These are phyloP conservation scores for Octopus sinensis DNA, from an alignment of 1,140 invertebrate species.

Conservation along the genomic window DNA sequence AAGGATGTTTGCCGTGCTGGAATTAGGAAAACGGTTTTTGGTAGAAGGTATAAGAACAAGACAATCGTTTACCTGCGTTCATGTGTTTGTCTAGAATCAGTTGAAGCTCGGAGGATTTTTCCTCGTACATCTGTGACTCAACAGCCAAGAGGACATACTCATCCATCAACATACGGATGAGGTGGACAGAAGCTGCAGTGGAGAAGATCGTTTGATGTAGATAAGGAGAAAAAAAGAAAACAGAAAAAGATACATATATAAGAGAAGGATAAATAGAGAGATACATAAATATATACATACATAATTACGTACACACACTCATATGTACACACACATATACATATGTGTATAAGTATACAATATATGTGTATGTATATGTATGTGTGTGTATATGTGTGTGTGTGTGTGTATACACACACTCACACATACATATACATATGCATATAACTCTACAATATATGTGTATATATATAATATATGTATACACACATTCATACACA, in stretches of 20 bases:
- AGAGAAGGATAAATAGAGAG: not conserved
- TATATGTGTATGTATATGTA: not conserved
- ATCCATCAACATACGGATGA: slow-evolving; percentile 53
- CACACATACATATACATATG: not conserved
- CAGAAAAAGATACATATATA: not conserved
- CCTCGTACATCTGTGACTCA: slow-evolving; percentile 50
- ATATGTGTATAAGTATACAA: not conserved
- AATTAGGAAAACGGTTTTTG: too few relatives aligned
- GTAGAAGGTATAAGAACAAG: too few relatives aligned
- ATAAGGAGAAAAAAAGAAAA: not conserved
- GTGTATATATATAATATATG: too few relatives aligned
- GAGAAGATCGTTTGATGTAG: not conserved
- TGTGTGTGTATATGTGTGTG: not conserved
- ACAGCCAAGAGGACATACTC: slow-evolving; percentile 54
- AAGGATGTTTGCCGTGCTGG: too few relatives aligned
- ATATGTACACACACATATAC: too few relatives aligned
- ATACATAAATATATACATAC: not conserved
- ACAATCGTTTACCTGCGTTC: slow-evolving; percentile 41
- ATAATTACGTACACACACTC: too few relatives aligned
- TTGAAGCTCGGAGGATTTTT: slow-evolving; percentile 50
- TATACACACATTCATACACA: too few relatives aligned
- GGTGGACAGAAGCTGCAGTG: slow-evolving; percentile 48
- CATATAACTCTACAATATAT: too few relatives aligned
- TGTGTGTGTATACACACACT: slow-evolving; percentile 6
- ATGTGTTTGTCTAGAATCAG: slow-evolving; percentile 48